These are phyloP conservation scores for Trissolcus basalis DNA, from an alignment of 1,140 invertebrate genomes.

Conservation along the genomic window DNA sequence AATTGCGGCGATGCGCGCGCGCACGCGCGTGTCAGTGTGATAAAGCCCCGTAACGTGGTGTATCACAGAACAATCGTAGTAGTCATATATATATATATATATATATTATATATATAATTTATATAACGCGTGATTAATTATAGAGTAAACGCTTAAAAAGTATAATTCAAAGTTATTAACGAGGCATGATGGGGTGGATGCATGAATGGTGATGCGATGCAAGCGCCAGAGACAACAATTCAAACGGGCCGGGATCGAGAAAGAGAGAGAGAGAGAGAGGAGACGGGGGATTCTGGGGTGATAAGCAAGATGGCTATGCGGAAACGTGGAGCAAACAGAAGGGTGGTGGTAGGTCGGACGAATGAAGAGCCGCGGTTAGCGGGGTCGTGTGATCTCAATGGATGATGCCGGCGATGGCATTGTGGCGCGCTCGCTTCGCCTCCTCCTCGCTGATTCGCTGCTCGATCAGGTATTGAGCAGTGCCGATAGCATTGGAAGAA, in stretches of 20 bases:
- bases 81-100: slow-evolving; percentile 57
- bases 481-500: slow-evolving; percentile 88
- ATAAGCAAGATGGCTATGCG: slow-evolving; percentile 8
- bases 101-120: slow-evolving; percentile 59
- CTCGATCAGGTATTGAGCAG: slow-evolving; percentile 95
- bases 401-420: slow-evolving; percentile 86
- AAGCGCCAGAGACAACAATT: slow-evolving; percentile 67
- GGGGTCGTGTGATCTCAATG: slow-evolving; percentile 69
- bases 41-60: slow-evolving; percentile 76
- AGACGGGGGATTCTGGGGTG: not conserved
- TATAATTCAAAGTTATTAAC: slow-evolving; percentile 69
- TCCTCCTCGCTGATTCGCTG: slow-evolving; percentile 97
- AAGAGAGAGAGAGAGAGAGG: not conserved
- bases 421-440: slow-evolving; percentile 92
- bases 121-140: slow-evolving; percentile 70
- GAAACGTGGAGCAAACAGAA: slow-evolving; percentile 2
- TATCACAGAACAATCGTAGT: slow-evolving; percentile 77
- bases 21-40: slow-evolving; percentile 68
- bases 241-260: not conserved
- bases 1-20: slow-evolving; percentile 20
- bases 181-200: slow-evolving; percentile 70
- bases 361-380: slow-evolving; percentile 8
- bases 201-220: slow-evolving; percentile 66
- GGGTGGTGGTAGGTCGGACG: too few species aligned
- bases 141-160: slow-evolving; percentile 73